A percentile compares a stretch with the other conserved stretches of the same genome.
Evolutionary conservation across 2,888 invertebrate species (phyloP).

Genomic region (Aphidoletes aphidimyza): DNA sequence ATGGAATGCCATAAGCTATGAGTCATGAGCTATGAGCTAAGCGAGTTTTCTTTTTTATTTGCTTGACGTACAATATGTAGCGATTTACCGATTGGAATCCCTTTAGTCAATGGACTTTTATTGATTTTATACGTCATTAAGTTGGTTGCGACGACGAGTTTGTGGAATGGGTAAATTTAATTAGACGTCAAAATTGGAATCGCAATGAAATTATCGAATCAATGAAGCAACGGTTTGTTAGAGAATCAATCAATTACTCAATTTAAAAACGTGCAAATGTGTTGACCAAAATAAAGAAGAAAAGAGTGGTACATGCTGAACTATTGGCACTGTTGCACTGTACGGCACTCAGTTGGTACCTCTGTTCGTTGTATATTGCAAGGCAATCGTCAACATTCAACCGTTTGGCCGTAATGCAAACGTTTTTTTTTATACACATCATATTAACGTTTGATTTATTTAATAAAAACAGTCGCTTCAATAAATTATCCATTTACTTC

Average conservation of each 20-base stretch:
- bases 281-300: neutral
- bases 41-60: slow-evolving; percentile 46
- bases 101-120: neutral
- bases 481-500: slow-evolving; percentile 12
- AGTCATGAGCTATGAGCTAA: slow-evolving; percentile 21
- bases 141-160: neutral
- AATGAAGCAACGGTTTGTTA: neutral
- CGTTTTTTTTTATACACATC: neutral
- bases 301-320: neutral
- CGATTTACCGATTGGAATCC: neutral
- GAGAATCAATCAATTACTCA: slow-evolving; percentile 37
- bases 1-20: neutral
- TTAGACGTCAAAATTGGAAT: slow-evolving; percentile 8
- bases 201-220: neutral
- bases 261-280: neutral
- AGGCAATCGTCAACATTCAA: no score
- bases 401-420: neutral
- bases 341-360: neutral
- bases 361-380: no score
- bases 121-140: neutral
- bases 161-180: neutral
- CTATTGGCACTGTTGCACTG: neutral
- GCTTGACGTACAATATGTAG: no score
- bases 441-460: slow-evolving; percentile 46
- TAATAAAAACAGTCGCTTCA: slow-evolving; percentile 5